Evolutionary conservation across 92 coral and sea anemone genomes (phyloP).

Genomic region (Porites cylindrica): DNA sequence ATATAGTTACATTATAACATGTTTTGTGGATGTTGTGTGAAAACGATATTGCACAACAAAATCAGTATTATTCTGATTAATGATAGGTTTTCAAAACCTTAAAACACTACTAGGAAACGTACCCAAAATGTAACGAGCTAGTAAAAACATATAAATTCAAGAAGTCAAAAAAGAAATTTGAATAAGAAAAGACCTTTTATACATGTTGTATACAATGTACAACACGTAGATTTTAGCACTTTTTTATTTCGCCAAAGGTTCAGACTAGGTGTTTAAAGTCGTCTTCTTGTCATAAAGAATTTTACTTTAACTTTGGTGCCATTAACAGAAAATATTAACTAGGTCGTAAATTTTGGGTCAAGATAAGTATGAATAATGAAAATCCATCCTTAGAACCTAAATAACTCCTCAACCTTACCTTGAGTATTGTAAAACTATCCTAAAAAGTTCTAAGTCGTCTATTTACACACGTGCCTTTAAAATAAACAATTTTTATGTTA

Average conservation of each 20-base stretch:
- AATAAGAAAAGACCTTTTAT: not conserved
- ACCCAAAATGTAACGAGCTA: conserved; percentile 14
- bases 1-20: not conserved
- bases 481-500: not conserved
- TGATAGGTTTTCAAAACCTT: not conserved
- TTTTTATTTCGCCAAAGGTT: not conserved
- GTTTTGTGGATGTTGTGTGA: not conserved
- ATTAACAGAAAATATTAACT: conserved; percentile 34
- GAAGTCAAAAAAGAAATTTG: not conserved
- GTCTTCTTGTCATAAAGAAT: conserved; percentile 5
- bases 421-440: not conserved
- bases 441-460: not conserved
- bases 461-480: conserved; percentile 28
- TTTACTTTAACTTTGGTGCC: conserved; percentile 2
- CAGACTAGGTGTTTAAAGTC: not conserved
- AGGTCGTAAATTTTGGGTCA: not conserved
- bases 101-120: not conserved
- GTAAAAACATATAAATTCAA: not conserved
- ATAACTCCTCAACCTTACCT: not conserved
- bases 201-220: not conserved
- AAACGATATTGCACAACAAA: conserved; percentile 25
- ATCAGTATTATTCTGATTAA: not conserved
- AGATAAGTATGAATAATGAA: not conserved
- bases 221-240: not conserved
- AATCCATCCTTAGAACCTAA: not conserved